These are phyloP conservation scores for Dipodomys spectabilis DNA, from an alignment of 2,113 vertebrate species.

Conservation along the genomic window DNA sequence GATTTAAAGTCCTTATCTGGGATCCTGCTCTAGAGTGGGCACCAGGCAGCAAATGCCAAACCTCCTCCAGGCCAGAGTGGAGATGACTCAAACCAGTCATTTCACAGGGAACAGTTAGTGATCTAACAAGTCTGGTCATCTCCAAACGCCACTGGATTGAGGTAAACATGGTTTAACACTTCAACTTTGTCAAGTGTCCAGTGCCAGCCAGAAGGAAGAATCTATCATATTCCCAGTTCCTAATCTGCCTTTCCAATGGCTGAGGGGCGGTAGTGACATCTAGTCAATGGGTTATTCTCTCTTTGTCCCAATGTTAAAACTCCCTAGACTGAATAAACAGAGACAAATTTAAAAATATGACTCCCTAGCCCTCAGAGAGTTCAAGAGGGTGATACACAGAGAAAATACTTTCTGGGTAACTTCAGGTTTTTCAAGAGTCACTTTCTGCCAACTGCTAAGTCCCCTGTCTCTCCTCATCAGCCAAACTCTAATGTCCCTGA, in stretches of 20 bases:
- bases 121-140: not conserved
- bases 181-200: not conserved
- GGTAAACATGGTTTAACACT: not conserved
- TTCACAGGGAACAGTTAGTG: not conserved
- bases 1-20: not conserved
- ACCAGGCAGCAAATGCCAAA: not conserved
- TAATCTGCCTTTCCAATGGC: not conserved
- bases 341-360: not conserved
- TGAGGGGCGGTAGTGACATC: not conserved
- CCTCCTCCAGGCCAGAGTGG: not conserved
- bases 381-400: not conserved
- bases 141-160: not conserved
- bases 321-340: slow-evolving; percentile 6
- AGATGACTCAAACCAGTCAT: not conserved
- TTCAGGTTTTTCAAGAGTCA: not conserved
- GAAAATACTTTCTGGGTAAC: not conserved
- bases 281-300: not conserved
- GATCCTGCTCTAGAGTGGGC: not conserved
- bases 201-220: not conserved
- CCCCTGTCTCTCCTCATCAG: not conserved
- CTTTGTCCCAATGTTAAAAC: not conserved
- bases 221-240: not conserved
- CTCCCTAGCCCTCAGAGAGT: not conserved
- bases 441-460: not conserved
- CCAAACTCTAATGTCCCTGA: not conserved